Percentiles rank a stretch among this genome's conserved stretches.
phyloP scores from a whole-genome alignment of 2,797 vertebrate species.

The Sylvia borin region DNA sequence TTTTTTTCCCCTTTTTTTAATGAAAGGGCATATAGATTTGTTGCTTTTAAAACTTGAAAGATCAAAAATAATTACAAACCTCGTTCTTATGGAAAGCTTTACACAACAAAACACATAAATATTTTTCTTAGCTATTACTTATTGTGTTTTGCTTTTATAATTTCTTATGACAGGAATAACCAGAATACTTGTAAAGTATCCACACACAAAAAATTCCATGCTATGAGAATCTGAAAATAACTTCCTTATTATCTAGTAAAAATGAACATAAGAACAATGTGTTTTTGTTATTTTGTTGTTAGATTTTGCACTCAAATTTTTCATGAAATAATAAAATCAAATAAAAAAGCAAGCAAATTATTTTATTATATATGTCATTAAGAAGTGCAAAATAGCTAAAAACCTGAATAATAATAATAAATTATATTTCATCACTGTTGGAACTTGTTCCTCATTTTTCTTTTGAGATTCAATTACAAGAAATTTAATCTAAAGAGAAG shows the following conservation, averaged over 20 bases:
- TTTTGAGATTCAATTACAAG: not conserved
- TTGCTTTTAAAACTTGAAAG: not conserved
- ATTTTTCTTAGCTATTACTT: not conserved
- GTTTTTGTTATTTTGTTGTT: not conserved
- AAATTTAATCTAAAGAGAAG: not conserved
- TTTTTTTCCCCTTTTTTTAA: accelerated
- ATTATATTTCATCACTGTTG: not conserved
- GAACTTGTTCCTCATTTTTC: not conserved
- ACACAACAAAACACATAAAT: not conserved
- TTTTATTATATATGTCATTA: not conserved
- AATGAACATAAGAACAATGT: not conserved
- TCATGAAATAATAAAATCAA: not conserved
- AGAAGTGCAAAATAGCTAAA: not conserved
- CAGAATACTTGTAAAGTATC: not conserved
- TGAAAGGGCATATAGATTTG: not conserved
- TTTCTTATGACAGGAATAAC: not conserved
- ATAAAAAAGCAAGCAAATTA: accelerated
- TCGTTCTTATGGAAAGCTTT: not conserved
- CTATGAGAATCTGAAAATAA: not conserved
- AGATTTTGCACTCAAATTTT: not conserved
- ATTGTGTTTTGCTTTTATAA: not conserved
- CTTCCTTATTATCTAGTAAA: not conserved
- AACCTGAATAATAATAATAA: not conserved
- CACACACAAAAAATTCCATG: accelerated
- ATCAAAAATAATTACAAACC: not conserved